phyloP scores from a whole-genome alignment of 2,888 invertebrate genomes.

The Escarpia spicata region DNA sequence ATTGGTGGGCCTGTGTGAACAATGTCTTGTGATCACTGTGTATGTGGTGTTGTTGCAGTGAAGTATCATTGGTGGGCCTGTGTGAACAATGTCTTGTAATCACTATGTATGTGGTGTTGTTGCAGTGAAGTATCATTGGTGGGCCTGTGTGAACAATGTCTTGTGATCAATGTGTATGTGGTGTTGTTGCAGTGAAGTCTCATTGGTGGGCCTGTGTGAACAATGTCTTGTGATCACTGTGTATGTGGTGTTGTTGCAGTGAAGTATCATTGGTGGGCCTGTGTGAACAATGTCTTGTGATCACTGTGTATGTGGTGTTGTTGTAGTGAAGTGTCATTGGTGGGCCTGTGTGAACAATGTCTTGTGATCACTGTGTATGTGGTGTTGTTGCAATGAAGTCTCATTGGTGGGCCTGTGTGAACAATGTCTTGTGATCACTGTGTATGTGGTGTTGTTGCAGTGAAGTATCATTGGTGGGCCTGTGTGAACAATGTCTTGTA shows the following conservation, averaged over 20 bases:
- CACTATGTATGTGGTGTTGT: slow-evolving; percentile 50
- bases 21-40: too few relatives aligned
- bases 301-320: slow-evolving; percentile 51
- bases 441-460: slow-evolving; percentile 51
- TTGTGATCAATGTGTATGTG: background rate
- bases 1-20: too few relatives aligned
- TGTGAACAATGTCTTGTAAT: too few relatives aligned
- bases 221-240: background rate
- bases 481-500: background rate
- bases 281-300: background rate
- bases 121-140: slow-evolving; percentile 30
- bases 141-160: background rate
- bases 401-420: too few relatives aligned
- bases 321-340: slow-evolving; percentile 32
- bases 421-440: too few relatives aligned
- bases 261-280: slow-evolving; percentile 19
- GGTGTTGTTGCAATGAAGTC: too few relatives aligned
- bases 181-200: slow-evolving; percentile 35
- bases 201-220: too few relatives aligned
- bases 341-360: too few relatives aligned
- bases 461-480: slow-evolving; percentile 20
- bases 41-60: too few relatives aligned
- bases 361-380: too few relatives aligned
- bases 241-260: slow-evolving; percentile 51
- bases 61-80: too few relatives aligned